Evolutionary conservation across 2,888 invertebrate genomes (phyloP).

Genomic region (Chesias legatella): DNA sequence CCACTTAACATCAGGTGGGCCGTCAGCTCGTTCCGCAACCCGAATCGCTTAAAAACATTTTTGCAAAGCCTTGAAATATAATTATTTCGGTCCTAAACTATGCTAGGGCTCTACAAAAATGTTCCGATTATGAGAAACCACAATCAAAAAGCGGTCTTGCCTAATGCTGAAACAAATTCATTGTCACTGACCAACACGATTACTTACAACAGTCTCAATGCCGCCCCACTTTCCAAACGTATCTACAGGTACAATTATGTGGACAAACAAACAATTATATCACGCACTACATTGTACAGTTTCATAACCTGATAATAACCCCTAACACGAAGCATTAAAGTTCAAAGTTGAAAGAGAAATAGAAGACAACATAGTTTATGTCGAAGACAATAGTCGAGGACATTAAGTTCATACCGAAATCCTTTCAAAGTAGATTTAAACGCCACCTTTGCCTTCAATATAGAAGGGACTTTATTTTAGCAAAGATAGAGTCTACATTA

Average conservation of each 20-base stretch:
- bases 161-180: conserved; percentile 68
- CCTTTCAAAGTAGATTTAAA: conserved; percentile 35
- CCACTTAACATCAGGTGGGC: too few relatives aligned
- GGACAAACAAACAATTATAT: conserved; percentile 68
- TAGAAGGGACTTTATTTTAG: conserved; percentile 18
- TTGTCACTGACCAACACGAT: conserved; percentile 71
- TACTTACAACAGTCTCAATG: conserved; percentile 74
- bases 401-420: conserved; percentile 39
- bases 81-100: conserved; percentile 1
- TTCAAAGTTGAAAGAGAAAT: conserved; percentile 32
- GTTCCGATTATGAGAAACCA: conserved; percentile 19
- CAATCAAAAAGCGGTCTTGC: conserved; percentile 35
- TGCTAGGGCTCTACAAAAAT: conserved; percentile 8
- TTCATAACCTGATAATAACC: conserved; percentile 5
- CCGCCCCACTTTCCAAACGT: conserved; percentile 73
- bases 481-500: conserved; percentile 31
- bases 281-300: conserved; percentile 18
- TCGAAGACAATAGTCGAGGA: conserved; percentile 56
- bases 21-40: too few relatives aligned
- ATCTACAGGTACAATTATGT: conserved; percentile 57
- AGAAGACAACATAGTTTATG: conserved; percentile 24
- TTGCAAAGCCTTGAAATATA: too few relatives aligned
- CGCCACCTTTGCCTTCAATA: conserved; percentile 15
- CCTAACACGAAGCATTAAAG: conserved; percentile 35
- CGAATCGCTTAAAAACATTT: too few relatives aligned